A percentile compares a stretch with the other conserved stretches of the same genome.
These are phyloP conservation scores for Phaenicophaeus curvirostris DNA, from an alignment of 2,797 vertebrate species.

Conservation along the genomic window DNA sequence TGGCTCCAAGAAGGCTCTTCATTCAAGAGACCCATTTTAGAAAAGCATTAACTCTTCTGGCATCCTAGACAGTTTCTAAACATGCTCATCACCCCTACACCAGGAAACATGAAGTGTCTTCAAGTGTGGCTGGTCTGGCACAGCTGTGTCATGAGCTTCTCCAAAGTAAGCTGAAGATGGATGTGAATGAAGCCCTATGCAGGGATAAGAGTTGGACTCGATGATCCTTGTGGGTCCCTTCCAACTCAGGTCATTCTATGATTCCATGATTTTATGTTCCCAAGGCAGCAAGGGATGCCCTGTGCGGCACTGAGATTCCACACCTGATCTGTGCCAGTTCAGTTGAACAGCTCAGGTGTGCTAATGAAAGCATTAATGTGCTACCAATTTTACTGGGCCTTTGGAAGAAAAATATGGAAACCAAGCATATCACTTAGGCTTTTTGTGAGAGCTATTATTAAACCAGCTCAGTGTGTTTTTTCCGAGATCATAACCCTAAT, in stretches of 20 bases:
- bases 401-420: not conserved
- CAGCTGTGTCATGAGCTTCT: not conserved
- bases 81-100: rapidly evolving
- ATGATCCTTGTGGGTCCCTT: too few species aligned
- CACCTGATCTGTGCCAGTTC: not conserved
- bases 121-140: not conserved
- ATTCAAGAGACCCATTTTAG: not conserved
- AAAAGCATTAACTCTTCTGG: not conserved
- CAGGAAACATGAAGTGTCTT: not conserved
- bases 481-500: not conserved
- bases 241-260: too few species aligned
- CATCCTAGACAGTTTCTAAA: not conserved
- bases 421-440: not conserved
- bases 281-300: not conserved
- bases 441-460: not conserved
- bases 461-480: not conserved
- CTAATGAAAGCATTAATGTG: not conserved
- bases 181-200: not conserved
- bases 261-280: not conserved
- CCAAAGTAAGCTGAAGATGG: not conserved
- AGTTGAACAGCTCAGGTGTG: not conserved
- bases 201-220: too few species aligned
- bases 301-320: not conserved
- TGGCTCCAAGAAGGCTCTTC: not conserved
- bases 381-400: not conserved